These are phyloP conservation scores for Apantesis nais DNA, from an alignment of 2,888 invertebrate species.

Conservation along the genomic window DNA sequence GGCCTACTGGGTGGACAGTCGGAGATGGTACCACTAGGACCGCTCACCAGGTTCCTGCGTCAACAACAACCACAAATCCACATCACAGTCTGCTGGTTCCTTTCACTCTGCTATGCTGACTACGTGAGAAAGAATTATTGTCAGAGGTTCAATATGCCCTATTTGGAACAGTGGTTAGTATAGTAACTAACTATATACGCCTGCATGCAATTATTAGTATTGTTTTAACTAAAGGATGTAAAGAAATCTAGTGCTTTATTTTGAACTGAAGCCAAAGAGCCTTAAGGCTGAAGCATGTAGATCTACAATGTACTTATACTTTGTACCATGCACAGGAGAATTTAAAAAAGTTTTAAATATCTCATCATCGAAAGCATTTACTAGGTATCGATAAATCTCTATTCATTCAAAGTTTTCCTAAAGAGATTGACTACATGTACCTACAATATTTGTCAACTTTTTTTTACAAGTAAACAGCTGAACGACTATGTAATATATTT, in stretches of 20 bases:
- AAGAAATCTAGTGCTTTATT: background rate
- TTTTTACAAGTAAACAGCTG: conserved; percentile 2
- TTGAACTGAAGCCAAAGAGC: no score
- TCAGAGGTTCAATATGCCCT: conserved; percentile 75
- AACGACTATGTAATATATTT: conserved; percentile 41
- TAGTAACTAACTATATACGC: conserved; percentile 6
- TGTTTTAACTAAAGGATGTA: background rate
- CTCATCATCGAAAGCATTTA: background rate
- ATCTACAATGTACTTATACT: background rate
- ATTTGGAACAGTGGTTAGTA: conserved; percentile 81
- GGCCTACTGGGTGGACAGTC: conserved; percentile 68
- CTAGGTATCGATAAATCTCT: background rate
- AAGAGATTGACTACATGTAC: background rate
- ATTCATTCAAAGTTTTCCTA: background rate
- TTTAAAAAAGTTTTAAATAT: background rate
- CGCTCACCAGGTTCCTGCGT: conserved; percentile 72
- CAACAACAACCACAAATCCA: conserved; percentile 81
- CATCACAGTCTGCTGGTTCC: conserved; percentile 82
- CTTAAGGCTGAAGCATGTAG: background rate
- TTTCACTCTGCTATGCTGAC: conserved; percentile 79
- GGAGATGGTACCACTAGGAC: conserved; percentile 68
- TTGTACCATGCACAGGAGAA: no score
- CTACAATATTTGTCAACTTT: background rate
- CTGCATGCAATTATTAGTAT: background rate
- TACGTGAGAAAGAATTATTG: conserved; percentile 79